Percentiles rank a stretch among this genome's conserved stretches.
Conservation (phyloP, 64 coral and sea anemone genomes). For the Porites lutea region DNA sequence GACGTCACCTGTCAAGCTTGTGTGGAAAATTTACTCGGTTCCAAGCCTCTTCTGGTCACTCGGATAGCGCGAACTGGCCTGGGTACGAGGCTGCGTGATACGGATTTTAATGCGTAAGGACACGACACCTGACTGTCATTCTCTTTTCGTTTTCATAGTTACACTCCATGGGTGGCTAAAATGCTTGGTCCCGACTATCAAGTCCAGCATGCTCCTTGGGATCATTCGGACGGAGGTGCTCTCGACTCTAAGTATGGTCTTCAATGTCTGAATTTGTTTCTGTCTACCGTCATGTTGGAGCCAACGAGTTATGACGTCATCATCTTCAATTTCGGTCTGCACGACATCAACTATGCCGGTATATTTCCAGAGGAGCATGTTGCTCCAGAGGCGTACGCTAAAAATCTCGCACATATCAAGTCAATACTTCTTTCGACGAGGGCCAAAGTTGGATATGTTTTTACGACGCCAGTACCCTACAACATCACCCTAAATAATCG, state of each 20-base stretch:
- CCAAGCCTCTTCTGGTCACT: no score
- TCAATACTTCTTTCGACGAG: slow-evolving; percentile 61
- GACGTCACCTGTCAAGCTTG: no score
- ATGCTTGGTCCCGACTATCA: slow-evolving; percentile 58
- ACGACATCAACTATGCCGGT: slow-evolving; percentile 65
- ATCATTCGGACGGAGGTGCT: slow-evolving; percentile 68
- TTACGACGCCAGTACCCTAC: slow-evolving; percentile 85
- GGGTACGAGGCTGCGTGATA: no score
- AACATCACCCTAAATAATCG: slow-evolving; percentile 51
- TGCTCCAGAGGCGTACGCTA: slow-evolving; percentile 18
- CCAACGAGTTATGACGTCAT: slow-evolving; percentile 70
- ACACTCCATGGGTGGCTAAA: slow-evolving; percentile 52
- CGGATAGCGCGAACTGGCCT: no score
- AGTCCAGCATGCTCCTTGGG: slow-evolving; percentile 88
- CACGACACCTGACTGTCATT: not conserved
- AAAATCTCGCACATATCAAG: slow-evolving; percentile 56
- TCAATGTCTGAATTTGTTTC: slow-evolving; percentile 69
- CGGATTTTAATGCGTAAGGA: no score
- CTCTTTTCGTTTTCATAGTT: slow-evolving; percentile 49
- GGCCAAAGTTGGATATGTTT: slow-evolving; percentile 71
- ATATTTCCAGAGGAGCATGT: slow-evolving; percentile 56
- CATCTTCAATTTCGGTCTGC: slow-evolving; percentile 91
- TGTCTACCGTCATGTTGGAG: slow-evolving; percentile 50
- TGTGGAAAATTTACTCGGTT: no score
- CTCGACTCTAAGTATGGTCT: slow-evolving; percentile 87